phyloP scores from a whole-genome alignment of 2,113 vertebrate genomes.

The Mastomys coucha region DNA sequence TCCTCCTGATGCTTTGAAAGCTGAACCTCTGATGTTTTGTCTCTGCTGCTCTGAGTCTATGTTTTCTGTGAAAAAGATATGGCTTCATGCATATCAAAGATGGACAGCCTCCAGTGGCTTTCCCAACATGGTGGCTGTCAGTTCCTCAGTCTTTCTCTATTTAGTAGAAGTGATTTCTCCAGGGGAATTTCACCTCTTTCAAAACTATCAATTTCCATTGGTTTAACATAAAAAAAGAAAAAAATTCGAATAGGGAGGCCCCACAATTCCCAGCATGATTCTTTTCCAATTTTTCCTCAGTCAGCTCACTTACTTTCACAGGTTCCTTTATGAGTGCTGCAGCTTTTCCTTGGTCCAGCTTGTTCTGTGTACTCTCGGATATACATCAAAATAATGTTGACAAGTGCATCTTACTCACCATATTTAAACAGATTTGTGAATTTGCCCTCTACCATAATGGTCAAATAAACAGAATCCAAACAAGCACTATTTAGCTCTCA shows the following conservation, averaged over 20 bases:
- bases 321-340: not conserved
- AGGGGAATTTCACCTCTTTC: conserved; percentile 39
- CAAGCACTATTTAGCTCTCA: not conserved
- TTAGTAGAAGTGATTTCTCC: conserved; percentile 57
- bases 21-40: conserved; percentile 30
- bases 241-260: conserved; percentile 28
- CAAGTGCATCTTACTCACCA: not conserved
- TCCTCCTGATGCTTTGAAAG: conserved; percentile 45
- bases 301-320: not conserved
- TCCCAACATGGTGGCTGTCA: not conserved
- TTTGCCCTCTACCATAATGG: not conserved
- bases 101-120: not conserved
- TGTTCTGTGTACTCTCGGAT: not conserved
- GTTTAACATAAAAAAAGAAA: conserved; percentile 59
- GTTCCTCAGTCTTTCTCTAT: not conserved
- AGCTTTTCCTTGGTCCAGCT: not conserved
- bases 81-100: conserved; percentile 7
- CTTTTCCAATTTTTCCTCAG: conserved; percentile 40
- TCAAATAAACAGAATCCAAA: not conserved
- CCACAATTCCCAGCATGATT: conserved; percentile 43
- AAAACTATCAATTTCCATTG: conserved; percentile 45
- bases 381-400: not conserved
- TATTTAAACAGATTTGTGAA: not conserved
- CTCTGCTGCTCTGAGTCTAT: not conserved
- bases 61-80: conserved; percentile 15